These are phyloP conservation scores for Danio jaintianensis DNA, from an alignment of 2,797 vertebrate species.

Conservation along the genomic window DNA sequence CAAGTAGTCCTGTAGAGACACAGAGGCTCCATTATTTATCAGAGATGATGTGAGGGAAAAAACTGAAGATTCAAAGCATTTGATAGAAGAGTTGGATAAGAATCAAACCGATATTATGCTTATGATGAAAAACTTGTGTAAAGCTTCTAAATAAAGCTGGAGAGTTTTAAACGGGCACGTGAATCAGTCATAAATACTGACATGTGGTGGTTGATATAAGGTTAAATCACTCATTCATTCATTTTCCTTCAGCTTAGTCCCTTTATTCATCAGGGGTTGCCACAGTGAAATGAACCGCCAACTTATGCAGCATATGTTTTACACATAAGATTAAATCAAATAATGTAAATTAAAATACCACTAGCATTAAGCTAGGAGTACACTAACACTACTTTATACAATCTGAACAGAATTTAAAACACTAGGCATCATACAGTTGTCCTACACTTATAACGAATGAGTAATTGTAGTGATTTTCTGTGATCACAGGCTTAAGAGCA, in stretches of 20 bases:
- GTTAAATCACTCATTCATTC: too few species aligned
- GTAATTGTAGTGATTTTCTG: background rate
- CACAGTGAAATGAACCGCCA: too few species aligned
- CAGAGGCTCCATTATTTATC: background rate
- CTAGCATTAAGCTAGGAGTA: background rate
- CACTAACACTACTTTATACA: background rate
- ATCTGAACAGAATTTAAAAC: background rate
- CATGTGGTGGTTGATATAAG: background rate
- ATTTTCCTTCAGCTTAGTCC: too few species aligned
- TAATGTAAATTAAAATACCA: background rate
- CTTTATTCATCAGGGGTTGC: too few species aligned
- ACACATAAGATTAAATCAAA: background rate
- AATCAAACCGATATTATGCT: background rate
- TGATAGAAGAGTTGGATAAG: background rate
- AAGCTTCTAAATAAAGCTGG: background rate
- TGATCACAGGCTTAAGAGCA: too few species aligned
- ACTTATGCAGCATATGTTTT: too few species aligned
- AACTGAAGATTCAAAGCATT: background rate
- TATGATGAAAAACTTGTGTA: background rate
- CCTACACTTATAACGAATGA: too few species aligned
- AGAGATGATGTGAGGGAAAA: background rate
- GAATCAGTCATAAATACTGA: background rate
- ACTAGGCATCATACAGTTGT: too few species aligned
- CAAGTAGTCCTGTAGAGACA: conserved; percentile 85
- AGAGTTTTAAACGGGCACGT: background rate